These are phyloP conservation scores for Dipodomys stephensi DNA, from an alignment of 2,113 vertebrate species.

Conservation along the genomic window DNA sequence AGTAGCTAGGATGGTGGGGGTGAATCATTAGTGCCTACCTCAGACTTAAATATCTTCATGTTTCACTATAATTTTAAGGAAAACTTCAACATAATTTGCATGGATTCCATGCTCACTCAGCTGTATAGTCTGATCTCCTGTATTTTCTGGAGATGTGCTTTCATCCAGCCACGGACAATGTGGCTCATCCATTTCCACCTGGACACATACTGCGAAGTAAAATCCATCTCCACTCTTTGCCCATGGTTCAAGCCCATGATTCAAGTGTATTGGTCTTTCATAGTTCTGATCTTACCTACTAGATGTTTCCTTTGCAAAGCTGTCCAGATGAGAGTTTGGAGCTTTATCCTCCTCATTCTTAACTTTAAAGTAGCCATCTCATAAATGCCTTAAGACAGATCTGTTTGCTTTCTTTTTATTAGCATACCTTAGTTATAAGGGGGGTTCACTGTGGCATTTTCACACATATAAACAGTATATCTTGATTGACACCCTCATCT, in stretches of 20 bases:
- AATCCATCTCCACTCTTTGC: too few species aligned
- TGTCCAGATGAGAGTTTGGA: too few species aligned
- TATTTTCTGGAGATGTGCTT: neutral
- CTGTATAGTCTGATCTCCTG: neutral
- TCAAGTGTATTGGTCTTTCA: too few species aligned
- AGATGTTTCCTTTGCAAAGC: too few species aligned
- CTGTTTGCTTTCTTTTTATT: neutral
- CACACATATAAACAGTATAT: too few species aligned
- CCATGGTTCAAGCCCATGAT: too few species aligned
- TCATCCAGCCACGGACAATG: neutral
- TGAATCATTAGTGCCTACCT: too few species aligned
- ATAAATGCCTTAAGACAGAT: neutral
- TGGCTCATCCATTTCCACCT: neutral
- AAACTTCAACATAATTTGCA: neutral
- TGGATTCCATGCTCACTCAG: neutral
- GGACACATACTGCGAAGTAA: neutral
- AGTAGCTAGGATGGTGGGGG: too few species aligned
- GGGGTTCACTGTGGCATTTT: too few species aligned
- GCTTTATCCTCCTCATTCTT: neutral
- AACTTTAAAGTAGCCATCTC: neutral
- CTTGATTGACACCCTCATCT: too few species aligned
- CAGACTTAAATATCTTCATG: neutral
- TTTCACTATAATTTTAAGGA: constrained; percentile 5
- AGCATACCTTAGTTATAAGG: too few species aligned
- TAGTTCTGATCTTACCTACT: too few species aligned